phyloP scores from a whole-genome alignment of 2,113 vertebrate genomes.

The Nycticryphes semicollaris region DNA sequence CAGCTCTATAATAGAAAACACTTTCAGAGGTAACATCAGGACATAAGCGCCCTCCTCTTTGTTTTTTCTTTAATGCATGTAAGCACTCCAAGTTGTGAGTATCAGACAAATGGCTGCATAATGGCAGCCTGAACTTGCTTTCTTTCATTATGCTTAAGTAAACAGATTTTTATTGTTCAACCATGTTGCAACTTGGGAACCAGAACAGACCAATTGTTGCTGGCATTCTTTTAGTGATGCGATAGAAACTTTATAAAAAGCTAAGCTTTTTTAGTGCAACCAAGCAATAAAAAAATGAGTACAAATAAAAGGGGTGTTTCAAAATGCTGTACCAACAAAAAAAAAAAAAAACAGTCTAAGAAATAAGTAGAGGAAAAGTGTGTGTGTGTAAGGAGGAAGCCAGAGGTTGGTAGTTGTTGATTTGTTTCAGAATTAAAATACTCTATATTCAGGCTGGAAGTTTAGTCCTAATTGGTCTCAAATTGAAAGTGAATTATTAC shows the following conservation, averaged over 20 bases:
- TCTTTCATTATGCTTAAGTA: neutral
- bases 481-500: conserved; percentile 1
- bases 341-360: neutral
- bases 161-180: neutral
- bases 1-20: neutral
- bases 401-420: neutral
- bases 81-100: neutral
- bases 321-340: conserved; percentile 4
- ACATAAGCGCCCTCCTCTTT: neutral
- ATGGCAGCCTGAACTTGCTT: neutral
- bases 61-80: neutral
- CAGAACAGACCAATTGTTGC: neutral
- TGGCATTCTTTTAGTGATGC: neutral
- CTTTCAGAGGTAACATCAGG: neutral
- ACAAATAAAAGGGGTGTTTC: conserved; percentile 5
- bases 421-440: neutral
- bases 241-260: neutral
- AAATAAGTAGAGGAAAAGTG: neutral
- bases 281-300: neutral
- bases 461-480: neutral
- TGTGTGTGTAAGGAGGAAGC: neutral
- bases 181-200: neutral
- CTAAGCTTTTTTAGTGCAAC: neutral
- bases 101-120: neutral
- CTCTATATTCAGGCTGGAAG: neutral